Base-by-base conservation (phyloP, 2,113 vertebrate genomes). In the Chionodraco myersi region DNA sequence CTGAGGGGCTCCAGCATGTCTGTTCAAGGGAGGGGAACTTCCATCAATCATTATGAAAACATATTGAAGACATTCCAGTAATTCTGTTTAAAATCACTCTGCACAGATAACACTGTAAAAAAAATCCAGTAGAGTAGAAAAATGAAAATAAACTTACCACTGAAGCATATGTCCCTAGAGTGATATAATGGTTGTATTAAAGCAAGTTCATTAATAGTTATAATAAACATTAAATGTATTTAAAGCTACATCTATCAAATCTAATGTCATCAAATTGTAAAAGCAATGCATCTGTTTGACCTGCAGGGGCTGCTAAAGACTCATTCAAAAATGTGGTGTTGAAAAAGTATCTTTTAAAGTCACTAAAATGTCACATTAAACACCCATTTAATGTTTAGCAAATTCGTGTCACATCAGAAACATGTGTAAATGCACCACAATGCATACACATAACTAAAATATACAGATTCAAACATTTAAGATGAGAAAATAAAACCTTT, bases 21-120 rank as follows among this genome's bases (percentile, higher is more conserved):
- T 60, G 72, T 61, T 75, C 78, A 86, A 86, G 71, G 82, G 21
- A 21, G 21, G 66, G 56, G 89, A 81, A 74, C 68, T 67, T 67
- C n/a, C 57, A 36, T 60, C 73, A 67, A 82, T 85, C 21, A 54
- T 49, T 26, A 11, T 57, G 21, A 51, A 53, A 54, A 60, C 54
- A 59, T 5, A n/a, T 2, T 16, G 1, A 63, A 84, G 84, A 77
- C 44, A 68, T 18, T 3, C 3, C 14, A 3, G 6, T 21, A 18
- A 51, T 69, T 30, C 1, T 14, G 10, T 66, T 71, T 9, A 60
- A 72, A 64, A 48, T 59, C 10, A 60, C n/a, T 30, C 2, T 7
- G 34, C 0, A 10, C 12, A 12, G 16, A 7, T 9, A 5, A 10
- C 7, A 59, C 10, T 13, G 10, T 30, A 16, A 49, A 49, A 49